These are phyloP conservation scores for Hemicrepidius hirtus DNA, from an alignment of 2,888 invertebrate genomes.

Conservation along the genomic window DNA sequence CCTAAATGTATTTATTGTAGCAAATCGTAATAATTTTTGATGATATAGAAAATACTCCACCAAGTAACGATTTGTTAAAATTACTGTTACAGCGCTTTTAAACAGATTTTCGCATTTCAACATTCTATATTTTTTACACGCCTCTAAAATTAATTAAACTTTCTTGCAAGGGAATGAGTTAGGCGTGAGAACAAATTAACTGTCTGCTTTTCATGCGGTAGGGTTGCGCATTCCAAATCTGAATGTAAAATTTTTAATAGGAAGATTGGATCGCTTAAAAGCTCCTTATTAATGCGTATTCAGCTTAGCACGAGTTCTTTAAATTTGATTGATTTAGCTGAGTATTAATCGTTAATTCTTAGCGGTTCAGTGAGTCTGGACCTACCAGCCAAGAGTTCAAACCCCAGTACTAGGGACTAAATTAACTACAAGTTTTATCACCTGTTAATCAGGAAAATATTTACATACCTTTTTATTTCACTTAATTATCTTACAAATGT, in stretches of 20 bases:
- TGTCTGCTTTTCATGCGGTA: constrained; percentile 38
- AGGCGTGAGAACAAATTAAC: constrained; percentile 38
- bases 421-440: too few species aligned
- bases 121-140: constrained; percentile 34
- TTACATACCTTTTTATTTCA: too few species aligned
- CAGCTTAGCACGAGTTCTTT: neutral
- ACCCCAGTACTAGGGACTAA: too few species aligned
- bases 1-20: too few species aligned
- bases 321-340: neutral
- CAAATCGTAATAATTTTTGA: too few species aligned
- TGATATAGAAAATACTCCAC: too few species aligned
- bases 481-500: too few species aligned
- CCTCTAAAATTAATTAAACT: constrained; percentile 39
- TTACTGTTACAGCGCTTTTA: constrained; percentile 19
- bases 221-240: constrained; percentile 28
- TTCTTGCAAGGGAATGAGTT: constrained; percentile 30
- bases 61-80: neutral
- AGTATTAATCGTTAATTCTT: neutral
- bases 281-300: constrained; percentile 2
- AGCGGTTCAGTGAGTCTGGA: too few species aligned
- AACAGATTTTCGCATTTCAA: constrained; percentile 17
- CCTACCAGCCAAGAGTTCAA: too few species aligned
- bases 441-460: too few species aligned
- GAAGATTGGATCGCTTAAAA: constrained; percentile 17
- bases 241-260: constrained; percentile 31